Evolutionary conservation across 2,888 invertebrate species (phyloP), one percentile per base, ranked within the genome.

Genomic region (Pandemis heparana): DNA sequence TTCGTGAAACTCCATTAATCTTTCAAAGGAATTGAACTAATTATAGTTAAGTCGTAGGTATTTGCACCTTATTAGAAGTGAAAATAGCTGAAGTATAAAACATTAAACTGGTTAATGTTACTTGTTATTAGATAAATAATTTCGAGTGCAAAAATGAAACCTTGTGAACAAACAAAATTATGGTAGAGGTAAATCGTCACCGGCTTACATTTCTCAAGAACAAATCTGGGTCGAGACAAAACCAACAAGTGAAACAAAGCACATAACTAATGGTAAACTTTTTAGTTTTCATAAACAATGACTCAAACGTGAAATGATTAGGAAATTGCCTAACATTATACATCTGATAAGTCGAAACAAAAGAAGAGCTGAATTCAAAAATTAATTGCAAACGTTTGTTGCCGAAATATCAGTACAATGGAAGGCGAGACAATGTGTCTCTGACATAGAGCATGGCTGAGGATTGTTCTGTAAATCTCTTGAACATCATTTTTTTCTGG

Each of bases 351-450:
- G 39, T 14, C 41, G 9, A 63, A 65, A 65, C 59, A 71, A 71
- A 71, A 59, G 64, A 71, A 71, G 16, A 43, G 48, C 16, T 48
- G 32, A 61, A 69, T 59, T 59, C 18, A 38, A 38, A 65, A 48
- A 59, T 65, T 71, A 64, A 59, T 39, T 18, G 59, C 18, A 14
- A 43, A 79, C 83, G 84, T 82, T 78, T 78, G 79, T 80, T 82
- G 77, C 78, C 78, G 81, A 82, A 85, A 84, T 82, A 82, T 80
- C 80, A 80, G 81, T 83, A 87, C 86, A 87, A 87, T 83, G 81
- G 48, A 16, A 10, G 32, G 81, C 75, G 80, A 83, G 77, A 86
- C 87, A 85, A 86, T 76, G 77, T 83, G 84, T 82, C 83, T 82
- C 83, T 38, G 43, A n/a, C 16, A 32, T 38, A 18, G 41, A 41